Evolutionary conservation across 1,140 invertebrate species (phyloP).

Genomic region (Ips typographus): DNA sequence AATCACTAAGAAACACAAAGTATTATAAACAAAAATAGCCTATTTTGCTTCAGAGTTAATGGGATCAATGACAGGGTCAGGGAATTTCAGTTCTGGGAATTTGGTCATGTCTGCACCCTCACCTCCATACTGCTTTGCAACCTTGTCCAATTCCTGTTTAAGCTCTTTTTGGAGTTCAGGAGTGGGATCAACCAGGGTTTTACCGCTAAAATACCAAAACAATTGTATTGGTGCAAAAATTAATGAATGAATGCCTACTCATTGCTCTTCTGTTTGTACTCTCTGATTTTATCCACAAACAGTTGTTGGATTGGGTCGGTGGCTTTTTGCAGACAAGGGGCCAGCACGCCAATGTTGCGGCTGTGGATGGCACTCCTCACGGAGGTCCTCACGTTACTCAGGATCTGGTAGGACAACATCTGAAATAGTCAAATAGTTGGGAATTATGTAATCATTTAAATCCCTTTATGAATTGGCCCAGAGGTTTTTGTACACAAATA

Average conservation of each 20-base stretch:
- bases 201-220: constrained; percentile 61
- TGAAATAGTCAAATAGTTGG: not conserved
- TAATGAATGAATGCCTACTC: constrained; percentile 55
- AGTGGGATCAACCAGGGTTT: constrained; percentile 78
- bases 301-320: constrained; percentile 91
- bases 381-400: constrained; percentile 39
- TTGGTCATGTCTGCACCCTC: constrained; percentile 79
- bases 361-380: constrained; percentile 51
- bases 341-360: constrained; percentile 68
- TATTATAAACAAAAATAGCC: constrained; percentile 12
- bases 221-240: not conserved
- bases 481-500: no score
- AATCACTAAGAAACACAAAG: constrained; percentile 8
- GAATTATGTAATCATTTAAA: constrained; percentile 29
- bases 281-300: constrained; percentile 89
- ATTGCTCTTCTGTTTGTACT: constrained; percentile 78
- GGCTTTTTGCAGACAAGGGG: constrained; percentile 70
- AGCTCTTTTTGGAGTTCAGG: constrained; percentile 74
- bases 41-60: constrained; percentile 47
- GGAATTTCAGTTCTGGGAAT: constrained; percentile 84
- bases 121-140: constrained; percentile 74
- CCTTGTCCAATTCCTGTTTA: constrained; percentile 76
- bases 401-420: constrained; percentile 35
- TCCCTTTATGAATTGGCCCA: no score
- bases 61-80: constrained; percentile 64